Base-by-base conservation (phyloP, 2,888 invertebrate species). In the Ferrisia virgata region DNA sequence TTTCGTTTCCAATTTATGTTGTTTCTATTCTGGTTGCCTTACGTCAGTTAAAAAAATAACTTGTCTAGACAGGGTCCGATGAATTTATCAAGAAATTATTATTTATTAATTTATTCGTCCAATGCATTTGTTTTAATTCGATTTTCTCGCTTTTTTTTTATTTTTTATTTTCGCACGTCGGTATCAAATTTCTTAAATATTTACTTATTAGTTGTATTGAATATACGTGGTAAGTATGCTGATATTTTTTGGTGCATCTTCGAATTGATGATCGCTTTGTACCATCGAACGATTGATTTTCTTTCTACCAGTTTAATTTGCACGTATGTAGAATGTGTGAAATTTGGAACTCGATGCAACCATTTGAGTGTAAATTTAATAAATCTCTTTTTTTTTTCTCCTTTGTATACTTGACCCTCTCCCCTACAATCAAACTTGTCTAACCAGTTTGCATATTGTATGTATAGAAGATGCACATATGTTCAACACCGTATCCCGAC, bases 1-100 rank as follows among this genome's bases (percentile, higher is more conserved):
- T 76, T 76, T 76, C 72, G 72, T 76, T 76, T 76, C 72, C 72
- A 76, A 76, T 76, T 76, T 76, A 76, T 76, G 72, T 31, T 76
- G 36, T 36, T 18, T 76, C 72, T 76, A 33, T 36, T 76, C 72
- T 76, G 15, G 36, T 76, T 76, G n/a, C 36, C 8, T 76, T 76
- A 36, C 33, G 72, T 76, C 36, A 76, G 72, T 76, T 76, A 18
- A 76, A 76, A 64, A 76, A 76, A 76, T 76, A 76, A 76, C 72
- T 36, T 76, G 72, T 76, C 72, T 76, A 76, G 72, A 76, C 72
- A 11, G 18, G 72, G 72, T 76, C 72, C 72, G 33, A 36, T 11
- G 72, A 76, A 76, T 76, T 76, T 76, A 76, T 76, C 36, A 76
- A 76, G 33, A 36, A 76, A 76, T 76, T 33, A 36, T 36, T 64